phyloP scores from a whole-genome alignment of 1,140 invertebrate genomes.

The Sminthurinus signatus region DNA sequence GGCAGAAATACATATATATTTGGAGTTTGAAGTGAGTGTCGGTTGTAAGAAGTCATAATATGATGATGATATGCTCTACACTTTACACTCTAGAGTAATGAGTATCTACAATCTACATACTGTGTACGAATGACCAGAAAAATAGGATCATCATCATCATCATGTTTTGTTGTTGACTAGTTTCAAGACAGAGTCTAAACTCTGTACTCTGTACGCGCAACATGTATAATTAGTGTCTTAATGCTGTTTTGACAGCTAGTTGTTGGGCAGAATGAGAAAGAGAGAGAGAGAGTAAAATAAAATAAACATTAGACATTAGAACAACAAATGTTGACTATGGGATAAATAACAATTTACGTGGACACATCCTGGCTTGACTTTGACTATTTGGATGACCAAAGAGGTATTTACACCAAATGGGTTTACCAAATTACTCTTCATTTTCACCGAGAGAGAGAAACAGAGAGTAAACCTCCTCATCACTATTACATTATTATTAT shows the following conservation, averaged over 20 bases:
- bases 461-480: neutral
- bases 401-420: constrained; percentile 25
- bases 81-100: no score
- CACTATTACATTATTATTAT: no score
- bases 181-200: no score
- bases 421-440: constrained; percentile 33
- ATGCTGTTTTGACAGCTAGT: constrained; percentile 34
- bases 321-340: neutral
- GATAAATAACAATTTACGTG: constrained; percentile 21
- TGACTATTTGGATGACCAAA: constrained; percentile 6
- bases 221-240: constrained; percentile 27
- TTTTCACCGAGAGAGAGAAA: constrained; percentile 15
- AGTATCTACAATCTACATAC: no score
- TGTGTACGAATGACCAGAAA: neutral
- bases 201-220: no score
- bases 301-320: constrained; percentile 10
- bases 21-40: no score
- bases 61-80: no score
- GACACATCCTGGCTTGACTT: constrained; percentile 19
- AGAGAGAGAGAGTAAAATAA: no score
- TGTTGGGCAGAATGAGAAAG: no score
- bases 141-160: neutral
- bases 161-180: no score
- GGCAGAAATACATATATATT: no score
- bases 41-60: no score